phyloP scores from a whole-genome alignment of 1,140 invertebrate genomes.

The Zaprionus kolodkinae region DNA sequence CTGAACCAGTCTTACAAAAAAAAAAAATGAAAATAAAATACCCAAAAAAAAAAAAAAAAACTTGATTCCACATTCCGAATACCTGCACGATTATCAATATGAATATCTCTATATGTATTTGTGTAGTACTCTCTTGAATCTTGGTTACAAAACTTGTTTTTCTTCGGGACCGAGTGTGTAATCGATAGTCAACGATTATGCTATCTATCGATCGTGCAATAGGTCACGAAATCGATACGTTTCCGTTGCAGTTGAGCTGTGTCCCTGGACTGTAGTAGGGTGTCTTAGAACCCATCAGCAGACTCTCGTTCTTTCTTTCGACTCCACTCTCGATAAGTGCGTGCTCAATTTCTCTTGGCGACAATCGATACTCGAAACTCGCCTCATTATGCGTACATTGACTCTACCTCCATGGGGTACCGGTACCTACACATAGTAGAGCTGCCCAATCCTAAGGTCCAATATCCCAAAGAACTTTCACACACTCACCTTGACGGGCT shows the following conservation, averaged over 20 bases:
- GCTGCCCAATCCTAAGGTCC: neutral
- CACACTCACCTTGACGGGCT: constrained; percentile 80
- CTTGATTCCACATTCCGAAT: constrained; percentile 4
- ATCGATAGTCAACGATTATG: constrained; percentile 19
- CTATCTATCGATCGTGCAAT: constrained; percentile 9
- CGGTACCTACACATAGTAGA: neutral
- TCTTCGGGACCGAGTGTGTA: neutral
- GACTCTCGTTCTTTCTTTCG: neutral
- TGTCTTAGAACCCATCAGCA: neutral
- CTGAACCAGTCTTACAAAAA: constrained; percentile 41
- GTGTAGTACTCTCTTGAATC: neutral
- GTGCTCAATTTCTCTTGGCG: neutral
- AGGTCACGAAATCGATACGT: constrained; percentile 28
- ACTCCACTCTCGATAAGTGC: neutral
- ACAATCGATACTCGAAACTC: constrained; percentile 5
- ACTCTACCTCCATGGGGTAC: constrained; percentile 12
- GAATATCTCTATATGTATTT: constrained; percentile 7
- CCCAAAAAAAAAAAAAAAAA: neutral
- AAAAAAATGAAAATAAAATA: constrained; percentile 5
- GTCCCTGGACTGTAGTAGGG: too few species aligned
- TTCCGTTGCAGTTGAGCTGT: neutral
- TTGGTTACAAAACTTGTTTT: constrained; percentile 36
- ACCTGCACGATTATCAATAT: constrained; percentile 11
- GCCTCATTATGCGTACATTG: constrained; percentile 57
- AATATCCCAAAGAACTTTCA: neutral